Percentiles rank a stretch among this genome's conserved stretches.
phyloP scores from a whole-genome alignment of 2,888 invertebrate genomes.

The Caenorhabditis sp. region DNA sequence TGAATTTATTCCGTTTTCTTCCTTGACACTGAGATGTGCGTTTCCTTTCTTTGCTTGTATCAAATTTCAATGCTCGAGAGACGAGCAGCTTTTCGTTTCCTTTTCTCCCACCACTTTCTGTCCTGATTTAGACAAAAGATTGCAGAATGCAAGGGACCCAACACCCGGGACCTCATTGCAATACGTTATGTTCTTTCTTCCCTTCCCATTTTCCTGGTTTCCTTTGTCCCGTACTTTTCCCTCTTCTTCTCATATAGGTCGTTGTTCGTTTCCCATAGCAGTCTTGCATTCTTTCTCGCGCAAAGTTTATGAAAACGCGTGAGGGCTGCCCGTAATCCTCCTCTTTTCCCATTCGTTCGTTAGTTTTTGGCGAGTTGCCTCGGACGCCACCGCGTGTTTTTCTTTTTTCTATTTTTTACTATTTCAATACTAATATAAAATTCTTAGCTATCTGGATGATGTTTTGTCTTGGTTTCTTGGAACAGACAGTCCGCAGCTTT shows the following conservation, averaged over 20 bases:
- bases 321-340: conserved; percentile 31
- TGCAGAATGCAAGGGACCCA: conserved; percentile 31
- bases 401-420: not conserved
- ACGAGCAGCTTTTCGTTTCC: conserved; percentile 5
- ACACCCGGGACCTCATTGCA: not conserved
- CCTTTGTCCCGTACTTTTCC: not conserved
- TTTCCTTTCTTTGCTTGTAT: conserved; percentile 37
- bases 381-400: no score
- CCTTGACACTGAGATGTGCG: conserved; percentile 17
- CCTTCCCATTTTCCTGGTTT: not conserved
- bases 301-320: conserved; percentile 23
- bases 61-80: conserved; percentile 50
- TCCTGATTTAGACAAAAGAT: conserved; percentile 49
- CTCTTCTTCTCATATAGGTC: not conserved
- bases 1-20: not conserved
- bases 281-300: not conserved
- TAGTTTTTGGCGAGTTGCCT: not conserved
- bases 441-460: not conserved
- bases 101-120: conserved; percentile 11
- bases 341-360: not conserved
- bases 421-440: not conserved
- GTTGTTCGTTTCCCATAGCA: conserved; percentile 7
- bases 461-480: not conserved
- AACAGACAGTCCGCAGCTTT: not conserved
- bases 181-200: not conserved